Evolutionary conservation across 2,888 invertebrate genomes (phyloP), one percentile per base, ranked within the genome.

Genomic region (Arrhopalites spinosus): DNA sequence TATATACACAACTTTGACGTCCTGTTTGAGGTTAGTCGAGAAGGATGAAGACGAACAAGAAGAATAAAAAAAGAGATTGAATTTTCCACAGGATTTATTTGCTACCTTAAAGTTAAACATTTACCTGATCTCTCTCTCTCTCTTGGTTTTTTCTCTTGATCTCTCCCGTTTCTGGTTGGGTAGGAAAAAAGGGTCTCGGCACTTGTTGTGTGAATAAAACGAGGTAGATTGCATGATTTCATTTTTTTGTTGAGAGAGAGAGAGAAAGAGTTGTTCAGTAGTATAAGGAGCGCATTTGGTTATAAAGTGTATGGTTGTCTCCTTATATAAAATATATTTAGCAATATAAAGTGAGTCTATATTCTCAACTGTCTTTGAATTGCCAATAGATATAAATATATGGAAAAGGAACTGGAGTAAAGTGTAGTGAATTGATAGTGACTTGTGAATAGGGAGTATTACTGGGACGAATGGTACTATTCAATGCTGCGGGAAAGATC

Each of bases 401-500:
- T n/a, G 50, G n/a, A 15, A 59, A 8, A 25, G 27, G 59, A 3
- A 25, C 23, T 5, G 11, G 25, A 53, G 25, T 27, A 25, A 25
- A 25, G 59, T 25, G 15, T 27, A 7, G 27, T 7, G 59, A 27
- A 53, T 53, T n/a, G 27, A 59, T 13, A 25, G 25, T 23, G 59
- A 25, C 20, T 23, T 23, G n/a, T 25, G 25, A 27, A 59, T 23
- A 11, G 25, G 27, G 15, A 23, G 25, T 25, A 27, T 13, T 5
- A 27, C 27, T 25, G 59, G 11, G 27, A 23, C 59, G 59, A 64
- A 64, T 2, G 15, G 72, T 29, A 56, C n/a, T 72, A 67, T 72
- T 72, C 45, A 76, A 72, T 72, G 72, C 67, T 76, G 72, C 72
- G 72, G 67, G 75, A 76, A 72, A 72, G 72, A 68, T 76, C 75